Base-by-base conservation (phyloP, 2,113 vertebrate species). In the Dromiciops gliroides region DNA sequence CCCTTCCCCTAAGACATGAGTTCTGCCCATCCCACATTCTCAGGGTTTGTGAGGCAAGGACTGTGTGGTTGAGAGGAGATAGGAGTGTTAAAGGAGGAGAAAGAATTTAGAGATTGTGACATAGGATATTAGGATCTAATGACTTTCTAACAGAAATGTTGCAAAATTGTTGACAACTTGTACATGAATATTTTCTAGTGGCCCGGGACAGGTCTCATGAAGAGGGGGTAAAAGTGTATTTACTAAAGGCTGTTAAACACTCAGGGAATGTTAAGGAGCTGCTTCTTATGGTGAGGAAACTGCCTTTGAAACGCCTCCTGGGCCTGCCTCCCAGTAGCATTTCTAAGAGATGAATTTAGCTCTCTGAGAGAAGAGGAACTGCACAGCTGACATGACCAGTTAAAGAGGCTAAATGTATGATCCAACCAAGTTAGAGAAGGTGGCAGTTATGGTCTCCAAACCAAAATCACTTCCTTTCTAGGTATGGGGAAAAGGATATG, bases 341-440 rank as follows among this genome's bases (percentile, higher is more conserved):
- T 95, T 94, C 92, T 47, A 50, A 37, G 90, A 92, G 94, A 53
- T 94, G 56, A 90, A 93, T 95, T 96, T 95, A 96, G 97, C 93
- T 95, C 67, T 89, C 11, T 0, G 19, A 8, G 28, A 89, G 67
- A 95, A 93, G 89, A 90, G 90, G 83, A 88, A 7, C n/a, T 1
- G 47, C 23, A 48, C 96, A 97, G 96, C 94, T 95, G 97, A 48
- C 92, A 14, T 5, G 22, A 25, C 92, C 90, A 25, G 96, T 90
- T 51, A 60, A 92, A 89, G 89, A 51, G 60, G 50, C 91, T 90
- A 19, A 44, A 49, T 53, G 89, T 94, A 95, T 83, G 90, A 0
- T 93, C 52, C 94, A 26, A 48, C 44, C 51, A 31, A 83, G 12
- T 89, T 93, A 51, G 26, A n/a, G 37, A 75, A n/a, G 89, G 91